phyloP scores from a whole-genome alignment of 1,140 invertebrate genomes.

The Bathynomus jamesi region DNA sequence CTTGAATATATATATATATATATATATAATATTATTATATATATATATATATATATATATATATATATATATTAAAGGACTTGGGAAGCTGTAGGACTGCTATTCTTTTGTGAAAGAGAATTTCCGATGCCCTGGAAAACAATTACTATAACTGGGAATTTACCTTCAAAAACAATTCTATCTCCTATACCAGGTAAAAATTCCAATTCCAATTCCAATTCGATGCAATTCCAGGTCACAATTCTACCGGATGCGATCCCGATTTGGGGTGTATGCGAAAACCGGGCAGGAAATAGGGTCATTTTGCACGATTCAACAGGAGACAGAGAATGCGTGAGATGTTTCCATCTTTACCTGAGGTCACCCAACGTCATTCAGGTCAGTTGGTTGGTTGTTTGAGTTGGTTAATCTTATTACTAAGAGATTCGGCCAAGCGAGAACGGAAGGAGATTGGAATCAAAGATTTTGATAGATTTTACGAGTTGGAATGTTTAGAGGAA shows the following conservation, averaged over 20 bases:
- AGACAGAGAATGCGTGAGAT: conserved; percentile 41
- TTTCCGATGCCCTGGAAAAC: no score
- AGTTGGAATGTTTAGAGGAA: no score
- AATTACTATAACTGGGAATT: no score
- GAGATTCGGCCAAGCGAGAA: no score
- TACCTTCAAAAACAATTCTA: no score
- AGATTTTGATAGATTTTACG: no score
- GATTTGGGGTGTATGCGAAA: conserved; percentile 43
- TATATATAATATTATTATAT: background rate
- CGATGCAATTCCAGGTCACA: conserved; percentile 27
- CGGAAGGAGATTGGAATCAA: no score
- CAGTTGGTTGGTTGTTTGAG: no score
- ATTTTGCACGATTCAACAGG: conserved; percentile 41
- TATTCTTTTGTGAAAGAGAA: no score
- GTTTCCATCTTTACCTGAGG: conserved; percentile 42
- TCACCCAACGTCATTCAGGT: conserved; percentile 44
- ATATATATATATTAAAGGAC: background rate
- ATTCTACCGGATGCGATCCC: conserved; percentile 39
- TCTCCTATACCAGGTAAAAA: no score
- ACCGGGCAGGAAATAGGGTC: conserved; percentile 40
- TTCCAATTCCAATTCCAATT: no score
- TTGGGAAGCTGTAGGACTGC: background rate
- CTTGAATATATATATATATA: background rate
- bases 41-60: background rate
- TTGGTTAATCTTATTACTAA: no score